phyloP scores from a whole-genome alignment of 2,888 invertebrate genomes.

The Hermodice carunculata region DNA sequence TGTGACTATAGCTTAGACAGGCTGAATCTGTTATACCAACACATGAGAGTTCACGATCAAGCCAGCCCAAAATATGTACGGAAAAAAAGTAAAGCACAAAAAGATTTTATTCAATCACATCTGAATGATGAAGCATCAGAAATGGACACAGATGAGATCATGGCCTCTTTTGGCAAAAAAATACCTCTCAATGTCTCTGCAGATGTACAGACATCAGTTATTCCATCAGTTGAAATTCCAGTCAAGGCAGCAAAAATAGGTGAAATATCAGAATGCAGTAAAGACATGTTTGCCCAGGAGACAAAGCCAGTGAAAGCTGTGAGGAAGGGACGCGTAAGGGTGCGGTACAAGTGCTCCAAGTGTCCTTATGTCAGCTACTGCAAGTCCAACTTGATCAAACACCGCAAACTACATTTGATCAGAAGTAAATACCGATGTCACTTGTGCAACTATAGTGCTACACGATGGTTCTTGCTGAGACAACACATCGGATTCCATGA shows the following conservation, averaged over 20 bases:
- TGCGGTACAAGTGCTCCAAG: conserved; percentile 54
- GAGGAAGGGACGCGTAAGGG: neutral
- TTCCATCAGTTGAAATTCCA: no score
- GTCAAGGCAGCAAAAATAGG: neutral
- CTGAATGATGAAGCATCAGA: no score
- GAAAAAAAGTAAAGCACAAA: neutral
- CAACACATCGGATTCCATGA: conserved; percentile 54
- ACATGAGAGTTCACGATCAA: conserved; percentile 48
- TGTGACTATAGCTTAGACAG: conserved; percentile 65
- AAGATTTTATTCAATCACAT: no score
- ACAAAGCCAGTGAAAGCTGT: neutral
- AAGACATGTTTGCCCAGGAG: neutral
- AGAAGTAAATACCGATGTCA: conserved; percentile 51
- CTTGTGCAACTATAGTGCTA: conserved; percentile 54
- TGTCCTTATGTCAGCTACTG: conserved; percentile 40
- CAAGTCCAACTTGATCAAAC: conserved; percentile 53
- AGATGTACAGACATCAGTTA: no score
- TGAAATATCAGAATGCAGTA: neutral
- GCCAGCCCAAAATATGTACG: neutral
- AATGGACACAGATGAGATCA: no score
- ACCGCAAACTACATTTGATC: conserved; percentile 51
- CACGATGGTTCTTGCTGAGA: conserved; percentile 45
- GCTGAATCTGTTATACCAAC: conserved; percentile 58
- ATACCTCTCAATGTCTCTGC: no score
- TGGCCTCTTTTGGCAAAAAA: no score